Conservation (phyloP, 2,797 vertebrate species). For the Silurus aristotelis region DNA sequence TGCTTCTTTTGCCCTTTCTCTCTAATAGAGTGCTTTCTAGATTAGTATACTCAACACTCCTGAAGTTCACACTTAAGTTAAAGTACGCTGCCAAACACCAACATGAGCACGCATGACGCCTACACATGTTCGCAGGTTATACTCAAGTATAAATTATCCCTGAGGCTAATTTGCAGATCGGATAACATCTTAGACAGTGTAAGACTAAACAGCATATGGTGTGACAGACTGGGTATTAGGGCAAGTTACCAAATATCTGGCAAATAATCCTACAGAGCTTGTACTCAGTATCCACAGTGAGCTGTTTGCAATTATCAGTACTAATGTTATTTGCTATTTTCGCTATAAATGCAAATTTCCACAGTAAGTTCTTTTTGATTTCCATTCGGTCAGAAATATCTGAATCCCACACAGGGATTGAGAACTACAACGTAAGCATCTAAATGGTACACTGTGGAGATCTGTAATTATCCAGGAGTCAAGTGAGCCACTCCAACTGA, state of each 20-base stretch:
- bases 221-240: conserved; percentile 4
- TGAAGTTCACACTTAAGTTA: background rate
- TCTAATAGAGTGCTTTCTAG: background rate
- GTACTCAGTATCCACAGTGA: background rate
- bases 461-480: background rate
- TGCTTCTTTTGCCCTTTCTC: background rate
- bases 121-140: background rate
- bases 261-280: background rate
- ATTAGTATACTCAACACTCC: background rate
- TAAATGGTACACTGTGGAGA: background rate
- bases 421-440: background rate
- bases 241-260: background rate
- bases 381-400: background rate
- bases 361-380: background rate
- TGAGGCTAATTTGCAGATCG: background rate
- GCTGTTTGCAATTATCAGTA: background rate
- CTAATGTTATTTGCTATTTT: background rate
- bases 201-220: conserved; percentile 15
- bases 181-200: background rate
- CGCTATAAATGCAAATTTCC: background rate
- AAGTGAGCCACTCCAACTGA: background rate
- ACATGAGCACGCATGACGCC: background rate
- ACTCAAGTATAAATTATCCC: background rate
- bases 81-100: background rate
- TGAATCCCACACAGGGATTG: background rate